phyloP scores from a whole-genome alignment of 2,888 invertebrate species.

The Dryocosmus kuriphilus region DNA sequence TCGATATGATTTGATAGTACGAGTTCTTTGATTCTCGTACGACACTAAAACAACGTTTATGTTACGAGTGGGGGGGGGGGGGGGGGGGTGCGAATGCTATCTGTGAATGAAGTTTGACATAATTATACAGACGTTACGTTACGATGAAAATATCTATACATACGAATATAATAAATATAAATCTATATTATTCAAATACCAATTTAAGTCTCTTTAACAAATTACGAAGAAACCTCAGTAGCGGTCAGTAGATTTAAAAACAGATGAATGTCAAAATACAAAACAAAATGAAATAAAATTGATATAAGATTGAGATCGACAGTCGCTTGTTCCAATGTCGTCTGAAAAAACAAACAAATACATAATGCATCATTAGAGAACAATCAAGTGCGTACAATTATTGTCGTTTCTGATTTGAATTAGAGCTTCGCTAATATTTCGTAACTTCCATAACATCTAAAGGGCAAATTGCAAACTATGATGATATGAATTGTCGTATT shows the following conservation, averaged over 20 bases:
- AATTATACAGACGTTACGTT: slow-evolving; percentile 62
- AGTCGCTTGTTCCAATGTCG: neutral
- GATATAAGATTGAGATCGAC: neutral
- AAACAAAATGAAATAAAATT: neutral
- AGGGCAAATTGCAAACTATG: no score
- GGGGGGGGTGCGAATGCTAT: slow-evolving; percentile 71
- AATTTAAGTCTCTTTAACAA: slow-evolving; percentile 45
- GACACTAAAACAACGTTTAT: slow-evolving; percentile 44
- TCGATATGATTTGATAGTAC: neutral
- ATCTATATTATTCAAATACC: slow-evolving; percentile 40
- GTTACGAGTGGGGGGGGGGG: slow-evolving; percentile 60
- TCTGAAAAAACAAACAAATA: neutral
- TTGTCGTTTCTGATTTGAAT: slow-evolving; percentile 4
- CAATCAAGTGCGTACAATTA: slow-evolving; percentile 13
- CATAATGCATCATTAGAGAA: slow-evolving; percentile 12
- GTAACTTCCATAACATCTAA: neutral
- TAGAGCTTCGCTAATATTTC: neutral
- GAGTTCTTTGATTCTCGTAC: slow-evolving; percentile 3
- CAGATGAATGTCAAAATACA: slow-evolving; percentile 10
- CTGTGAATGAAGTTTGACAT: slow-evolving; percentile 73
- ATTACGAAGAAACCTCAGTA: slow-evolving; percentile 63
- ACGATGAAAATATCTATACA: slow-evolving; percentile 67
- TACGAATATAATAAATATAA: slow-evolving; percentile 59
- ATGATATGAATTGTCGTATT: no score
- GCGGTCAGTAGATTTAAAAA: slow-evolving; percentile 58